These are phyloP conservation scores for Tortrix viridana DNA, from an alignment of 2,888 invertebrate genomes.

Conservation along the genomic window DNA sequence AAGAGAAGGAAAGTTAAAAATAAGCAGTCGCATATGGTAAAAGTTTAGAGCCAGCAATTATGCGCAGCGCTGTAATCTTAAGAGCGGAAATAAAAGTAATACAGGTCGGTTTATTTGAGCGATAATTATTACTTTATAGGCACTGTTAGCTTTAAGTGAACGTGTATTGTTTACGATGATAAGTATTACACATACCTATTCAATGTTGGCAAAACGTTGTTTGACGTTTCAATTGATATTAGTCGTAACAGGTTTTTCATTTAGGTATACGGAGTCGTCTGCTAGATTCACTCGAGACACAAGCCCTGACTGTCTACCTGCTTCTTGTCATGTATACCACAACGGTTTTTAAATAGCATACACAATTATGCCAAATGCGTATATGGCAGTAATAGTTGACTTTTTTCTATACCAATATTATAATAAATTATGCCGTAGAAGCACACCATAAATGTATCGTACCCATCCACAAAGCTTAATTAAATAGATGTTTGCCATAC, in stretches of 20 bases:
- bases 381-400: background rate
- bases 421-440: background rate
- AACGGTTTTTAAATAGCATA: too few species aligned
- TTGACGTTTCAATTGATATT: background rate
- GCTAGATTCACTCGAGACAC: too few species aligned
- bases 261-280: too few species aligned
- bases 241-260: background rate
- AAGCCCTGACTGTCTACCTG: too few species aligned
- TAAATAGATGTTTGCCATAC: slow-evolving; percentile 14
- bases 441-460: background rate
- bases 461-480: slow-evolving; percentile 6
- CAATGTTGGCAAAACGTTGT: slow-evolving; percentile 21
- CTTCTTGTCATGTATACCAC: too few species aligned
- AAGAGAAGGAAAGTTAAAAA: background rate
- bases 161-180: slow-evolving; percentile 9
- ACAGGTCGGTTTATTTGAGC: background rate
- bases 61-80: background rate
- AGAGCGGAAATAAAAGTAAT: background rate
- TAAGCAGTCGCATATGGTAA: background rate
- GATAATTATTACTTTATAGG: background rate
- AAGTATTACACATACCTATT: background rate
- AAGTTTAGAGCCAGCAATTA: background rate
- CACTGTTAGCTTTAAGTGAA: slow-evolving; percentile 19
- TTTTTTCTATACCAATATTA: background rate
- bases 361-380: background rate